phyloP scores from a whole-genome alignment of 2,797 vertebrate species.

The Buceros bicornis region DNA sequence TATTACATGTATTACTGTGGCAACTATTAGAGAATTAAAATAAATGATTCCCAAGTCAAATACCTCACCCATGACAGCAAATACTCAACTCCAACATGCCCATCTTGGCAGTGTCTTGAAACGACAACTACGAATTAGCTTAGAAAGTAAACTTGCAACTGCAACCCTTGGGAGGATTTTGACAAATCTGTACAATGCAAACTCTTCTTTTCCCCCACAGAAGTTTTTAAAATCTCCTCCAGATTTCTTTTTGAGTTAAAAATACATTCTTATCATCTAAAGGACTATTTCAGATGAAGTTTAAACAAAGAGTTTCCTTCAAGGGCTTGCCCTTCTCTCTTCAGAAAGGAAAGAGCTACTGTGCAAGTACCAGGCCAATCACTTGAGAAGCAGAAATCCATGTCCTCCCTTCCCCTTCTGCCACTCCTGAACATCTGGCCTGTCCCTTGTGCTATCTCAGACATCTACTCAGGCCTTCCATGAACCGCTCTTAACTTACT shows the following conservation, averaged over 20 bases:
- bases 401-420: neutral
- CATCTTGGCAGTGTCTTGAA: neutral
- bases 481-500: neutral
- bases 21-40: neutral
- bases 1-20: neutral
- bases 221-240: neutral
- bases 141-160: constrained; percentile 15
- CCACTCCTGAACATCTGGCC: neutral
- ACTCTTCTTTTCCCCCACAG: neutral
- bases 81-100: constrained; percentile 1
- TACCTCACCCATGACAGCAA: neutral
- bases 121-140: neutral
- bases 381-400: neutral
- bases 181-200: neutral
- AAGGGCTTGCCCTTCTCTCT: neutral
- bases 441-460: rapidly evolving
- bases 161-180: neutral
- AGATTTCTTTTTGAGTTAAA: neutral
- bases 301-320: neutral
- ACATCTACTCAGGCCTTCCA: neutral
- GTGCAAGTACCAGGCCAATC: neutral
- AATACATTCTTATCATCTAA: neutral
- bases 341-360: neutral
- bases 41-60: neutral
- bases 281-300: neutral